Base-by-base conservation (phyloP, 2,888 invertebrate genomes). In the Zeuzera pyrina region DNA sequence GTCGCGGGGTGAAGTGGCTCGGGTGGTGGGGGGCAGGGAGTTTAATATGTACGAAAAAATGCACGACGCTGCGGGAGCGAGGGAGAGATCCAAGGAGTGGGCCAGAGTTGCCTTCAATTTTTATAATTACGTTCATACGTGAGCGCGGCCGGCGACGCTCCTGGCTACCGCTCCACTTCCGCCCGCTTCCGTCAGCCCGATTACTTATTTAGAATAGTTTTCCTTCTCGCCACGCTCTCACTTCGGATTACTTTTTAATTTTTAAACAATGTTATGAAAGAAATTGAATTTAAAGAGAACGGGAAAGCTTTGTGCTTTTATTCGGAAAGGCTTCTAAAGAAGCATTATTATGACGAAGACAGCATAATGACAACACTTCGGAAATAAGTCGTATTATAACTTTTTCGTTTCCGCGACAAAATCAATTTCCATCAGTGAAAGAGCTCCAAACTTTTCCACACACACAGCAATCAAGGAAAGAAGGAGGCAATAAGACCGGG, bases 101-200 rank as follows among this genome's bases (percentile, higher is more conserved):
- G 59, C 63, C 66, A 62, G 57, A 73, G 68, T 68, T 76, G 74
- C 73, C 78, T 83, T 76, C 78, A 77, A 81, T 81, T 83, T 83
- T 83, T 81, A 81, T 81, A 83, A 83, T 81, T 83, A 81, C 79
- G 81, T 79, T 79, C 83, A 81, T 81, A 81, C 81, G 89, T 89
- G 72, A 91, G 86, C 69, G 85, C n/a, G 39, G 34, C 40, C 33
- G 54, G 58, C 57, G 49, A 44, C 52, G 46, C 47, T 43, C 34
- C 31, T 24, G 15, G 37, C 42, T 42, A 42, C 35, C 33, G 39
- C 83, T 35, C 62, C 57, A 33, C 39, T 35, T 12, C 34, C 35
- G 39, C 31, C 36, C 30, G 33, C 43, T 43, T 29, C 46, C 35
- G 52, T 53, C 64, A 15, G n/a, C 54, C 50, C 50, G 47, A 63